Conservation (phyloP, 2,888 invertebrate species). For the Athalia rosae region DNA sequence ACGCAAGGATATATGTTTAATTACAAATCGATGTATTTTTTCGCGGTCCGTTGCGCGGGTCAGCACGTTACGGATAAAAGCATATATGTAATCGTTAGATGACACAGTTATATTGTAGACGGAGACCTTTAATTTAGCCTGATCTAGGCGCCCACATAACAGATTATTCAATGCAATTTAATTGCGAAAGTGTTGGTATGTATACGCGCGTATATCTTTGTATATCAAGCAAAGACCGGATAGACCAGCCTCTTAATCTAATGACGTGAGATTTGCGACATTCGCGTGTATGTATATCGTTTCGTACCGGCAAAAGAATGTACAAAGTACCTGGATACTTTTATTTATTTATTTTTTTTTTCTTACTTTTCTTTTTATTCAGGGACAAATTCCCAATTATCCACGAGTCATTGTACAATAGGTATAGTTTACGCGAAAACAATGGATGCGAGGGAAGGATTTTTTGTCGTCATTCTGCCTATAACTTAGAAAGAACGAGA, state of each 20-base stretch:
- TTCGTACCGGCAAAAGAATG: not conserved
- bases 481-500: not conserved
- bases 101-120: not conserved
- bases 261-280: slow-evolving; percentile 39
- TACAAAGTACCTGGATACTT: not conserved
- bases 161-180: slow-evolving; percentile 29
- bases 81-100: slow-evolving; percentile 1
- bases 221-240: slow-evolving; percentile 27
- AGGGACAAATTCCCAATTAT: slow-evolving; percentile 42
- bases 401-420: slow-evolving; percentile 14
- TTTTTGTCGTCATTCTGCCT: slow-evolving; percentile 16
- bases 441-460: slow-evolving; percentile 7
- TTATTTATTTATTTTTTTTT: not conserved
- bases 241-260: slow-evolving; percentile 33
- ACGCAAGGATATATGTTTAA: slow-evolving; percentile 15
- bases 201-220: not conserved
- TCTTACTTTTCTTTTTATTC: slow-evolving; percentile 12
- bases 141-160: not conserved
- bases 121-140: not conserved
- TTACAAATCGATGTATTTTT: slow-evolving; percentile 24
- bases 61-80: not conserved
- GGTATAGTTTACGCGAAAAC: not conserved
- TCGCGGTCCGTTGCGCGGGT: slow-evolving; percentile 8
- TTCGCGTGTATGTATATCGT: not conserved
- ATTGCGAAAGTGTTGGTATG: slow-evolving; percentile 22